Percentiles rank a stretch among this genome's conserved stretches.
Evolutionary conservation across 2,113 vertebrate genomes (phyloP).

Genomic region (Danio rerio): GRCz12tu NC_133188.1:17815001-17815500

Average conservation of each 20-base stretch:
- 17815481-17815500: too few relatives aligned
- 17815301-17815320: background rate
- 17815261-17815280: background rate
- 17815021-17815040: constrained; percentile 47
- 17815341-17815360: constrained; percentile 26
- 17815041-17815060: constrained; percentile 40
- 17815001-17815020: constrained; percentile 34
- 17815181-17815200: background rate
- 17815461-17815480: too few relatives aligned
- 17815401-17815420: background rate
- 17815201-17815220: background rate
- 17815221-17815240: background rate
- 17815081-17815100: background rate
- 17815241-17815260: background rate
- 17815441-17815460: too few relatives aligned
- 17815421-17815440: background rate
- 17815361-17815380: background rate
- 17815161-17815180: constrained; percentile 3
- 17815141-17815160: constrained; percentile 5
- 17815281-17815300: background rate
- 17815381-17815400: background rate
- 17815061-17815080: constrained; percentile 14
- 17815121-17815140: constrained; percentile 13
- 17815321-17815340: constrained; percentile 33
- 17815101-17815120: background rate